Base-by-base conservation (phyloP, 1,140 invertebrate genomes). In the Brachionus calyciflorus region DNA sequence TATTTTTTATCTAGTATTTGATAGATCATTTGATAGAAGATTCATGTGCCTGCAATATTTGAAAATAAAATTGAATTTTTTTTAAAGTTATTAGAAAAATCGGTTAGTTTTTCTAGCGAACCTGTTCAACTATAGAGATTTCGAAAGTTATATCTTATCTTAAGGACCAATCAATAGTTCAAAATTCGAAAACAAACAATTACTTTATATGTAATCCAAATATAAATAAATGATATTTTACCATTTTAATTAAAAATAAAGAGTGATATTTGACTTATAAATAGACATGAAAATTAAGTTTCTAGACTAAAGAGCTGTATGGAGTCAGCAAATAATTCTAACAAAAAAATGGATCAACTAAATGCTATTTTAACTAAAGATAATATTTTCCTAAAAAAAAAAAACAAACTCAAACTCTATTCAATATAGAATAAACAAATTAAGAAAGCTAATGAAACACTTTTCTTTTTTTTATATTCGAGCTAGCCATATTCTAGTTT, bases 381-480 rank as follows among this genome's bases (percentile, higher is more conserved):
- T 60, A 60, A 60, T 60, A 60, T 60, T 60, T 60, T 60, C 55
- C 37, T 60, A 37, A 55, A 55, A 55, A 55, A 26, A 28, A 21
- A 28, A 28, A 55, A n/a, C n/a, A n/a, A n/a, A n/a, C n/a, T n/a
- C n/a, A n/a, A n/a, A 26, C 24, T n/a, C 33, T 28, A 28, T 55
- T 53, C 33, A 28, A 10, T 30, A 3, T 26, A 33, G 53, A 55
- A 17, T 60, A 60, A 60, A 60, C 55, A 60, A 60, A 60, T 60
- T 60, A 37, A 60, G 33, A 33, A 60, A 30, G 55, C 55, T 60
- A 60, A 60, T 60, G 30, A 60, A 60, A 60, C 55, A 60, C 55
- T 60, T 9, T 0, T 12, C n/a, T 44, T 5, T 44, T 44, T 44
- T 44, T 44, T 44, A n/a, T n/a, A n/a, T n/a, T n/a, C n/a, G n/a